Conservation (phyloP, 2,888 invertebrate species). For the Pammene fasciana region DNA sequence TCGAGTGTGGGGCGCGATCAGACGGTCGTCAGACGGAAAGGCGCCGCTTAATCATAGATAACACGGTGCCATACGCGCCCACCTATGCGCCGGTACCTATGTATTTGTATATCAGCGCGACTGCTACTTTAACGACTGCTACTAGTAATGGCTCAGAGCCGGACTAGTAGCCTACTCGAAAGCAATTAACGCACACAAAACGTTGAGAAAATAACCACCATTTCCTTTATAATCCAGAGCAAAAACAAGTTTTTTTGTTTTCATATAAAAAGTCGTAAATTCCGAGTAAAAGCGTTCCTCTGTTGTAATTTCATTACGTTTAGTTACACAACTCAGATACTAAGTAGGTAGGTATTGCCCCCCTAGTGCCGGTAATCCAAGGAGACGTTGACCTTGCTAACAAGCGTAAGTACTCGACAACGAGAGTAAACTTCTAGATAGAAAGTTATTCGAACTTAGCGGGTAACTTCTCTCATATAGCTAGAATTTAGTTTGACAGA, state of each 20-base stretch:
- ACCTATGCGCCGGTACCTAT: constrained; percentile 68
- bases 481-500: constrained; percentile 35
- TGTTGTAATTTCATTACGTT: constrained; percentile 3
- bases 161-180: constrained; percentile 5
- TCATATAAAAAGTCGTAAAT: constrained; percentile 2
- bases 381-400: constrained; percentile 36
- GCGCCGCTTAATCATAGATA: constrained; percentile 82
- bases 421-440: constrained; percentile 34
- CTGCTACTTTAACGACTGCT: constrained; percentile 76
- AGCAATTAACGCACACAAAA: background rate
- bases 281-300: background rate
- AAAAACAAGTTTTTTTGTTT: background rate
- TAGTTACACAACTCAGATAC: constrained; percentile 19
- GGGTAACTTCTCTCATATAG: constrained; percentile 34
- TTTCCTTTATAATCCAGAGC: background rate
- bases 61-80: constrained; percentile 72
- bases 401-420: constrained; percentile 30
- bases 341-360: constrained; percentile 9
- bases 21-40: constrained; percentile 76
- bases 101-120: constrained; percentile 73
- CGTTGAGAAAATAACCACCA: background rate
- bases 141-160: constrained; percentile 17
- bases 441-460: constrained; percentile 37
- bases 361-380: constrained; percentile 22
- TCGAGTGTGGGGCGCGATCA: constrained; percentile 74